These are phyloP conservation scores for Clistopyga incitator DNA, from an alignment of 2,888 invertebrate species.

Conservation along the genomic window DNA sequence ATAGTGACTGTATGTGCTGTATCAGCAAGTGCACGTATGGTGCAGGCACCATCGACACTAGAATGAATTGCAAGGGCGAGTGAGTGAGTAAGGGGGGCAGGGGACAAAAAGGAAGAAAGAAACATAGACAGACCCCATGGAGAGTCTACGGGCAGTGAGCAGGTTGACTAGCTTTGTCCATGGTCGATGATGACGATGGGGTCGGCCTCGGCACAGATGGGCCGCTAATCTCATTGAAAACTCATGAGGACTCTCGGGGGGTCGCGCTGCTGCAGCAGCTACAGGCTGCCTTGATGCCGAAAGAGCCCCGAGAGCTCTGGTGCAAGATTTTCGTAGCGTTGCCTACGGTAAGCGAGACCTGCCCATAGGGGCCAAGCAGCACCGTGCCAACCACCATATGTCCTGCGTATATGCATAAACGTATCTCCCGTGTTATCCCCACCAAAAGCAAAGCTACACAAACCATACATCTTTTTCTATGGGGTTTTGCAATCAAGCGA, in stretches of 20 bases:
- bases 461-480: neutral
- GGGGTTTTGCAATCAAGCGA: neutral
- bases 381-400: slow-evolving; percentile 83
- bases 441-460: slow-evolving; percentile 36
- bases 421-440: slow-evolving; percentile 64
- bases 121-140: slow-evolving; percentile 74
- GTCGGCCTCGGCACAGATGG: slow-evolving; percentile 83
- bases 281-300: slow-evolving; percentile 63
- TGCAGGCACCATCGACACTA: slow-evolving; percentile 52
- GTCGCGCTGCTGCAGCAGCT: slow-evolving; percentile 57
- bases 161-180: slow-evolving; percentile 83
- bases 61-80: slow-evolving; percentile 45
- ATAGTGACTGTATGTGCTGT: slow-evolving; percentile 47
- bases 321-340: slow-evolving; percentile 67
- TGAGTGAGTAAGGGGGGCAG: slow-evolving; percentile 33
- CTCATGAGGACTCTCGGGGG: slow-evolving; percentile 83
- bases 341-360: slow-evolving; percentile 68
- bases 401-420: slow-evolving; percentile 81
- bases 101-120: slow-evolving; percentile 52
- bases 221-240: slow-evolving; percentile 84
- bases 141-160: slow-evolving; percentile 78
- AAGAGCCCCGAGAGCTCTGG: slow-evolving; percentile 70
- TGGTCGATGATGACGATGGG: slow-evolving; percentile 82
- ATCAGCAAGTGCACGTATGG: slow-evolving; percentile 67
- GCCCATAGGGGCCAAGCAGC: slow-evolving; percentile 78